Evolutionary conservation across 2,888 invertebrate genomes (phyloP).

Genomic region (Anorthoa munda): DNA sequence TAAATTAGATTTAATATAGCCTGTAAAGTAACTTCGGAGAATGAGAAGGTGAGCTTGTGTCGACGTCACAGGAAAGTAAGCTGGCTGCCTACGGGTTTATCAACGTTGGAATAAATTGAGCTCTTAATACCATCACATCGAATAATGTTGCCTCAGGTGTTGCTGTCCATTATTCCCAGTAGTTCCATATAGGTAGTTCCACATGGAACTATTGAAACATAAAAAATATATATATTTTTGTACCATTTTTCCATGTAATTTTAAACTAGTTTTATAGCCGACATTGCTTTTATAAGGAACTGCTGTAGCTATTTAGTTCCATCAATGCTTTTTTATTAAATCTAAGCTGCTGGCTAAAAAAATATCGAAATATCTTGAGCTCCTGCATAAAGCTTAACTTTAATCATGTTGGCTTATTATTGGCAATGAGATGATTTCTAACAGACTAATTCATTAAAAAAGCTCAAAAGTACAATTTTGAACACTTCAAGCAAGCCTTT

Average conservation of each 20-base stretch:
- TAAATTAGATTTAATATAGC: slow-evolving; percentile 47
- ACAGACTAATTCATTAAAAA: background rate
- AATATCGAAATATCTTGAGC: too few relatives aligned
- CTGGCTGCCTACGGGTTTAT: slow-evolving; percentile 21
- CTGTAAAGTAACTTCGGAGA: slow-evolving; percentile 38
- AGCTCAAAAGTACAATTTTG: background rate
- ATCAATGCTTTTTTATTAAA: slow-evolving; percentile 3
- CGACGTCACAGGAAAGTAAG: slow-evolving; percentile 34
- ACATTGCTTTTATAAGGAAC: too few relatives aligned
- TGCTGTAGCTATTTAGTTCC: too few relatives aligned
- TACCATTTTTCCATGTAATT: too few relatives aligned
- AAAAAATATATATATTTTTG: too few relatives aligned
- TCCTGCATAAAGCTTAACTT: background rate
- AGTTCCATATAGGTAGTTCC: too few relatives aligned
- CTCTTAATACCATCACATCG: slow-evolving; percentile 4
- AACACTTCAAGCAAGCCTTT: background rate
- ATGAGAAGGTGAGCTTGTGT: slow-evolving; percentile 33
- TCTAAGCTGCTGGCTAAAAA: background rate
- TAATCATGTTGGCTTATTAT: background rate
- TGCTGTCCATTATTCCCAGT: too few relatives aligned
- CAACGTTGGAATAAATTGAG: slow-evolving; percentile 17
- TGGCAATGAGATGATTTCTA: background rate
- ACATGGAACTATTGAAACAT: too few relatives aligned
- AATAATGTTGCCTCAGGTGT: background rate
- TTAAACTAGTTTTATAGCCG: too few relatives aligned